Base-by-base conservation (phyloP, 2,113 vertebrate genomes). In the Pipra filicauda region DNA sequence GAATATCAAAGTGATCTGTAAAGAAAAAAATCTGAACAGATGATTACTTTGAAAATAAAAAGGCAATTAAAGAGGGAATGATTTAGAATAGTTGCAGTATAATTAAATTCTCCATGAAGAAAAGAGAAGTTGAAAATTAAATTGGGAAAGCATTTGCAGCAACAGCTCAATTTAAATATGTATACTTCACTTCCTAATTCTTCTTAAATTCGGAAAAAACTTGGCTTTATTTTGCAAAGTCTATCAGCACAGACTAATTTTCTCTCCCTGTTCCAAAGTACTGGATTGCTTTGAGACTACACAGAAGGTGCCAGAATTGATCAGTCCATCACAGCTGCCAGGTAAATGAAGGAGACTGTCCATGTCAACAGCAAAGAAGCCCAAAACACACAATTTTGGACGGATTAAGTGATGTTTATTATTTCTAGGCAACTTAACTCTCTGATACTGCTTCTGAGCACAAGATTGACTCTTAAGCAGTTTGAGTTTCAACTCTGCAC, bases 41-140 rank as follows among this genome's bases (percentile, higher is more conserved):
- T 92, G 27, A 92, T 21, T 70, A 66, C 43, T 87, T 49, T 79
- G 65, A 58, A 92, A 92, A 94, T 61, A 86, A 59, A 94, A 85
- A 89, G 27, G 30, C 58, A 92, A 31, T 84, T 94, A 78, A 89
- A 89, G 61, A 57, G 44, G 12, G 21, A 62, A 55, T 28, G 35
- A 69, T 85, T 92, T 88, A 89, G 85, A 96, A 95, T 78, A 59
- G 22, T 69, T 71, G 19, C 24, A 65, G 28, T 43, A 75, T 23
- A 93, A 91, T 89, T 61, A 67, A 65, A 55, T n/a, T 37, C 81
- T 82, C 95, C 41, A 49, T 18, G 37, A 70, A 76, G 28, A 37
- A 89, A 85, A 59, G 20, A 62, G 28, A 28, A 82, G 74, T 9
- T 31, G 76, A 80, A 87, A 93, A 66, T 89, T 77, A 95, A 93